A percentile compares a stretch with the other conserved stretches of the same genome.
Conservation (phyloP, 1,140 invertebrate species). For the Lutraria rhynchaena region DNA sequence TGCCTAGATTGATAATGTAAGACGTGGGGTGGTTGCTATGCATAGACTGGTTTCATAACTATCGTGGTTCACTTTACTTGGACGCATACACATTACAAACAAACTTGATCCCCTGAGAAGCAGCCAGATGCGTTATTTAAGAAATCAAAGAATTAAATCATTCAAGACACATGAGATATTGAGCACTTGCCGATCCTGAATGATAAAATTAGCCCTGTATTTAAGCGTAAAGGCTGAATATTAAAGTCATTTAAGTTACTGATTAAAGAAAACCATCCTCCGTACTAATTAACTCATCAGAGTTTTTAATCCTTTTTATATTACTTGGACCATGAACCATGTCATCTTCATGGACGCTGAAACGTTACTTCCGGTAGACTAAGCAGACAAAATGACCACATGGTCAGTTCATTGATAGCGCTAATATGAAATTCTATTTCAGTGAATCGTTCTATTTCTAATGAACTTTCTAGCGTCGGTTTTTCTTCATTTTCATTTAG, state of each 20-base stretch:
- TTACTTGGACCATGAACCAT: constrained; percentile 23
- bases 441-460: neutral
- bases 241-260: constrained; percentile 24
- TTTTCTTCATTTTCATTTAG: neutral
- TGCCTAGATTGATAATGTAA: too few relatives aligned
- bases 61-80: too few relatives aligned
- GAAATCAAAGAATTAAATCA: neutral
- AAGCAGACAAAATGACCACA: constrained; percentile 35
- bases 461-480: neutral
- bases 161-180: neutral
- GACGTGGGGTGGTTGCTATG: too few relatives aligned
- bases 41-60: too few relatives aligned
- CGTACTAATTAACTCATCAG: constrained; percentile 43
- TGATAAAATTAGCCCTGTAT: neutral
- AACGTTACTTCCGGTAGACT: constrained; percentile 43
- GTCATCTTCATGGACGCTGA: constrained; percentile 17
- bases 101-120: neutral
- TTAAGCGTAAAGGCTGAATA: constrained; percentile 2
- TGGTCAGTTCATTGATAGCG: constrained; percentile 3
- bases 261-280: constrained; percentile 18
- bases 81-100: too few relatives aligned
- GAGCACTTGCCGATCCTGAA: neutral
- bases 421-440: neutral
- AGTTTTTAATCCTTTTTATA: constrained; percentile 56
- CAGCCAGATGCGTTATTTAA: neutral